Evolutionary conservation across 2,888 invertebrate species (phyloP), one percentile per base, ranked within the genome.

Genomic region (Apeira syringaria): DNA sequence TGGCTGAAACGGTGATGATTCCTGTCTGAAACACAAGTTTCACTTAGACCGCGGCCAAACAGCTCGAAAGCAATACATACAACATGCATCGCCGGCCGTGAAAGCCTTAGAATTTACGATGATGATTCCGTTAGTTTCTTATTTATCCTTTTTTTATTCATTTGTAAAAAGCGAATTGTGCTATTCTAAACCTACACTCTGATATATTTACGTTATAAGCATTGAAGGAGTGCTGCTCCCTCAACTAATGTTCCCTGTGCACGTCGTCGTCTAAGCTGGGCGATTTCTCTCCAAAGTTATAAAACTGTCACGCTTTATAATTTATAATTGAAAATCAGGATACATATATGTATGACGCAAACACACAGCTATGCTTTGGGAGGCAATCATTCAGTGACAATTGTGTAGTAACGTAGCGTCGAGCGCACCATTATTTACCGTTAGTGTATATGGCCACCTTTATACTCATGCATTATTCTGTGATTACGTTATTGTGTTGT

Each of bases 381-480:
- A 42, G 33, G 56, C 49, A 50, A 59, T 62, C 59, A 56, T 56
- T 64, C 53, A 56, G 29, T 47, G 42, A 56, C 53, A 52, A 58
- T 59, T 59, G 58, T 64, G 46, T 53, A 34, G 44, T 43, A 60
- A 56, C 47, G 29, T 48, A 47, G 49, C 51, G 56, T 54, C 52
- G 56, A 55, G 51, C 53, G 57, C 40, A 51, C 55, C 53, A 61
- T 65, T 64, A 69, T 56, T 67, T 67, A 60, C 50, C 49, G 52
- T 64, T 65, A 63, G 55, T 63, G 60, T 59, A 50, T 47, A 48
- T 48, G 47, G 47, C 59, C 56, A 59, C 59, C 57, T 64, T 49
- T 32, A 25, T 43, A 43, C 56, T 55, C 63, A 59, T 65, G 57
- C 60, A 64, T 66, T 59, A 66, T 68, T 65, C 60, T 25, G 38